Percentiles rank a stretch among this genome's conserved stretches.
phyloP scores from a whole-genome alignment of 1,140 invertebrate species.

The Drosophila kanapiae region DNA sequence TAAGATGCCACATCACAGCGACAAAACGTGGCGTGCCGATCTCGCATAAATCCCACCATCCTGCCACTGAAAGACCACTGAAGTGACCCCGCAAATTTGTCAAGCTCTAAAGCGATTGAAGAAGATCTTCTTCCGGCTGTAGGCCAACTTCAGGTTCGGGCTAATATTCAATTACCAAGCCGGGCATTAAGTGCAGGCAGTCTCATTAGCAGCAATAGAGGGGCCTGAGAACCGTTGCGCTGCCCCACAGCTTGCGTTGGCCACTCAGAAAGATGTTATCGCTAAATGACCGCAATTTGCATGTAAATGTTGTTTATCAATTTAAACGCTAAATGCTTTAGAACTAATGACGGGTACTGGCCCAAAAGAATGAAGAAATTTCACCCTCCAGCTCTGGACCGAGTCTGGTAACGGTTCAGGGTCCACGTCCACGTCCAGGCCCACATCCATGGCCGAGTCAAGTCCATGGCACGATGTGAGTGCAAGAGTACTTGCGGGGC shows the following conservation, averaged over 20 bases:
- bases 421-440: conserved; percentile 12
- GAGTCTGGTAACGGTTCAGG: conserved; percentile 51
- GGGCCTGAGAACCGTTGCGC: conserved; percentile 65
- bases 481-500: conserved; percentile 56
- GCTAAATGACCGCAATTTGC: conserved; percentile 81
- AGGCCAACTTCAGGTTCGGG: conserved; percentile 5
- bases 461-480: conserved; percentile 36
- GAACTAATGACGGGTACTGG: conserved; percentile 77
- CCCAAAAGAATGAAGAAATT: conserved; percentile 77
- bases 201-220: conserved; percentile 58
- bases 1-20: conserved; percentile 57
- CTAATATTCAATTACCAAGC: conserved; percentile 68
- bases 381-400: conserved; percentile 67
- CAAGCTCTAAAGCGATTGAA: conserved; percentile 4
- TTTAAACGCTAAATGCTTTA: conserved; percentile 82
- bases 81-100: conserved; percentile 60
- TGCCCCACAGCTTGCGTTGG: conserved; percentile 7
- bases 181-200: conserved; percentile 43
- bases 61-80: conserved; percentile 10
- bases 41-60: conserved; percentile 59
- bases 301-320: conserved; percentile 84
- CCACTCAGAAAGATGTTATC: conserved; percentile 67
- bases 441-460: conserved; percentile 11
- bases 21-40: conserved; percentile 60
- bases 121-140: too few species aligned